A percentile compares a stretch with the other conserved stretches of the same genome.
These are phyloP conservation scores for Cyclophora albipunctata DNA, from an alignment of 2,888 invertebrate species.

Conservation along the genomic window DNA sequence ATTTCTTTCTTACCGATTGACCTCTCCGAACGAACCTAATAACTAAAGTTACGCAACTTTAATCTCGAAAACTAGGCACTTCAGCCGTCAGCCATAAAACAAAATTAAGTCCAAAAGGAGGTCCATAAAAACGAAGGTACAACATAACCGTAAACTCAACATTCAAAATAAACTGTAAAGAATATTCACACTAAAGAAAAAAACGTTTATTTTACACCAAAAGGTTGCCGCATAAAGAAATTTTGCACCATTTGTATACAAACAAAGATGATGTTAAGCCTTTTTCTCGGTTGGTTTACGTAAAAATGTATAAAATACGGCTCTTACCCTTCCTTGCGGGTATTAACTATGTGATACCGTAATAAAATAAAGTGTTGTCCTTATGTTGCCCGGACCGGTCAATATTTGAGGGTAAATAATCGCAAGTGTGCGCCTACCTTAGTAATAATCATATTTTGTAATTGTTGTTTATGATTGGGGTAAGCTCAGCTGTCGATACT, in stretches of 20 bases:
- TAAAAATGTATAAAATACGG: slow-evolving; percentile 28
- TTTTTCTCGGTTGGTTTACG: slow-evolving; percentile 18
- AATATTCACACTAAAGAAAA: slow-evolving; percentile 22
- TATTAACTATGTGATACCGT: slow-evolving; percentile 16
- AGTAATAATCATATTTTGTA: neutral
- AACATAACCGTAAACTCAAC: neutral
- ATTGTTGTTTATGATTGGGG: no score
- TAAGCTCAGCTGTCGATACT: no score
- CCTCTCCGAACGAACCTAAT: no score
- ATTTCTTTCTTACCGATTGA: no score
- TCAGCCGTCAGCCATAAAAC: neutral
- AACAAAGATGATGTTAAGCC: slow-evolving; percentile 21
- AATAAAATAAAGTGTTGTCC: slow-evolving; percentile 10
- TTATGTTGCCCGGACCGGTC: neutral
- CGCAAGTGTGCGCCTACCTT: neutral
- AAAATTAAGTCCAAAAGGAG: neutral
- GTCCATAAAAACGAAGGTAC: no score
- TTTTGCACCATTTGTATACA: slow-evolving; percentile 46
- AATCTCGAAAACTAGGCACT: no score
- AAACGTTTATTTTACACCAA: slow-evolving; percentile 31
- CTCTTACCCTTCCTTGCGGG: slow-evolving; percentile 16
- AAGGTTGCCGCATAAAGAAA: slow-evolving; percentile 43
- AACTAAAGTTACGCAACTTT: no score
- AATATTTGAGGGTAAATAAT: no score
- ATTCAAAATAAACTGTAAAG: slow-evolving; percentile 25